Base-by-base conservation (phyloP, 2,113 vertebrate species). In the Pyrgilauda ruficollis region DNA sequence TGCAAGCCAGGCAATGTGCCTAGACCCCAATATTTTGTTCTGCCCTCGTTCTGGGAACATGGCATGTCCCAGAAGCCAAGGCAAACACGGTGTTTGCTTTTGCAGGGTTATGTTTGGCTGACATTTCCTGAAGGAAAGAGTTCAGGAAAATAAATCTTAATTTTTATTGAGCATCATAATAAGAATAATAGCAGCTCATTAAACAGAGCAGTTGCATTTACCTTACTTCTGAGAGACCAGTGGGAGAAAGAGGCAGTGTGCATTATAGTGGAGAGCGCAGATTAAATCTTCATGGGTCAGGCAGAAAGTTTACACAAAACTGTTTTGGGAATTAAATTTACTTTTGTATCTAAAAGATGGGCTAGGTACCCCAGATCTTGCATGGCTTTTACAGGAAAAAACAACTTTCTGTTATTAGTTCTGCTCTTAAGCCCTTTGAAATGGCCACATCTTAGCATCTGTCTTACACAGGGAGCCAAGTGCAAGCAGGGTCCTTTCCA, bases 51-150 rank as follows among this genome's bases (percentile, higher is more conserved):
- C 76, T 92, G 97, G 92, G 94, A 96, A 82, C 67, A 18, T 69
- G 63, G 72, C 2, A 11, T 2, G 1, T 23, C 59, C 75, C 67
- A 73, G 56, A 89, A 93, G 97, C 97, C 97, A 97, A 96, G 78
- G 82, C 85, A 96, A 97, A 97, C 56, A 78, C 7, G 44, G 41
- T 55, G 77, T 84, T 96, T 21, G 1, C 89, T 97, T 96, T 94
- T 87, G 70, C 85, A 94, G 47, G 82, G 70, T 97, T 97, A 84
- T 94, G 92, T 95, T 97, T 97, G 96, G 97, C 96, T 97, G 96
- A 95, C 83, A 79, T 96, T 97, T 97, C 91, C 96, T 97, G 89
- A 97, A 97, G 85, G 91, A 78, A 94, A 93, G 91, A 89, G 68
- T 61, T 87, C 70, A 66, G 87, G 81, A 93, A 84, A 91, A 96